Conservation (phyloP, 2,113 vertebrate genomes). For the Notiomystis cincta region DNA sequence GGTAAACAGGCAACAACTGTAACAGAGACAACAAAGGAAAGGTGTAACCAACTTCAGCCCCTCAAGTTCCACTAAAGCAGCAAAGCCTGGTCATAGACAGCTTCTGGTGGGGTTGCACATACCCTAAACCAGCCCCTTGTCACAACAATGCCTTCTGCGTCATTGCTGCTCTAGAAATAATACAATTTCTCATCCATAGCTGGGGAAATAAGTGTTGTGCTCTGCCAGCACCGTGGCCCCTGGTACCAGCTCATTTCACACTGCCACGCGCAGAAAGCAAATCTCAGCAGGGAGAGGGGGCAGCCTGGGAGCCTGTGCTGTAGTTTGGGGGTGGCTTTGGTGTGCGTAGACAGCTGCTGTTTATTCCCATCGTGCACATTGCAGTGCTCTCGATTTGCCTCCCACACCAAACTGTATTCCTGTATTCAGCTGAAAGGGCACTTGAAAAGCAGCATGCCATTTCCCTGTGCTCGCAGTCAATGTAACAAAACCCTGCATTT, state of each 20-base stretch:
- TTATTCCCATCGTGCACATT: conserved; percentile 8
- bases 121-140: neutral
- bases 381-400: conserved; percentile 36
- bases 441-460: neutral
- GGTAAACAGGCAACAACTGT: too few relatives aligned
- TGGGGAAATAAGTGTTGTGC: neutral
- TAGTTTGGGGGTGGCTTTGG: neutral
- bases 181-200: neutral
- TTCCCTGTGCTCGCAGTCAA: neutral
- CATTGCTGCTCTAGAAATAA: neutral
- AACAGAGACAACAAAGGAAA: too few relatives aligned
- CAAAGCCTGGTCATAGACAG: neutral
- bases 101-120: neutral
- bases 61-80: neutral
- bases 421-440: conserved; percentile 22
- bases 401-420: conserved; percentile 14
- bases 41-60: neutral
- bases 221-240: neutral
- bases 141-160: neutral
- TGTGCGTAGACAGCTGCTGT: conserved; percentile 30
- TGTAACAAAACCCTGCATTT: neutral
- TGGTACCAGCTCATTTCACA: neutral
- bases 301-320: neutral
- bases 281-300: neutral
- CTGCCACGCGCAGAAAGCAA: accelerated